Evolutionary conservation across 2,113 vertebrate genomes (phyloP).

Genomic region (Procapra przewalskii): DNA sequence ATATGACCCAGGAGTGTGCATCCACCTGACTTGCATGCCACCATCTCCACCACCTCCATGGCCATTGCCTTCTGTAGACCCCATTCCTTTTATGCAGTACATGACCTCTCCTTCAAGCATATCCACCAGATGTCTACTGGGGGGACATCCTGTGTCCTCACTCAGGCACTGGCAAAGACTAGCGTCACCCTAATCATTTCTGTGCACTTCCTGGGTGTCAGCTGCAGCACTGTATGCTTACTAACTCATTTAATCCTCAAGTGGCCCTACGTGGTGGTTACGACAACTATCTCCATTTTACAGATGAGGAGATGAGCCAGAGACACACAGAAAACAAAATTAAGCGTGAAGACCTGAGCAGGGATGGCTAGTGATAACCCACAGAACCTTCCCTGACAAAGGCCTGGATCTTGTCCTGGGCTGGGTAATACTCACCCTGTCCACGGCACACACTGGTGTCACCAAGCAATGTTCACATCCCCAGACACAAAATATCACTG

Average conservation of each 20-base stretch:
- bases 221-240: accelerated
- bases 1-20: too few species aligned
- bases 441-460: accelerated
- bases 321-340: background rate
- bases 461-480: background rate
- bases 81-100: too few species aligned
- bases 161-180: accelerated
- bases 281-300: accelerated
- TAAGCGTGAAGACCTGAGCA: accelerated
- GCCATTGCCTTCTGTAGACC: accelerated
- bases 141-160: accelerated
- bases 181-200: accelerated
- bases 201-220: accelerated
- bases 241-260: background rate
- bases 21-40: accelerated
- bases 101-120: accelerated
- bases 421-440: too few species aligned
- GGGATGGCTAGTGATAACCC: accelerated
- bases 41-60: background rate
- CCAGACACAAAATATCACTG: background rate
- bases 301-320: too few species aligned
- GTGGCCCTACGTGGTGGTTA: accelerated
- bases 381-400: background rate
- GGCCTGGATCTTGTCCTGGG: background rate
- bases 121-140: accelerated